Conservation (phyloP, 1,140 invertebrate species). For the Heliconius himera region DNA sequence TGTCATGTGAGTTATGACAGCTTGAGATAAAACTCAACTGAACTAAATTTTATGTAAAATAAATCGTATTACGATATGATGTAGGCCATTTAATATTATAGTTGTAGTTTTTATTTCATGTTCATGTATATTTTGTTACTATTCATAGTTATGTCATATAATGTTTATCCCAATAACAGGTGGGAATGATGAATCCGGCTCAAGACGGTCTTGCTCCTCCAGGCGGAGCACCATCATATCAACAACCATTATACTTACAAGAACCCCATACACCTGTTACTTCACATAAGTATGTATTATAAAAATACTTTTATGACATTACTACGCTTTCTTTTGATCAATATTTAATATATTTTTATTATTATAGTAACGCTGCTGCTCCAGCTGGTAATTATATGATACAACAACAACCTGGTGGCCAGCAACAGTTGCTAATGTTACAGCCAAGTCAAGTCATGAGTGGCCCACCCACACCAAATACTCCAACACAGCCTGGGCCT, state of each 20-base stretch:
- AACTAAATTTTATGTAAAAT: too few relatives aligned
- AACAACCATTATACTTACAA: slow-evolving; percentile 86
- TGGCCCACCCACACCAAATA: slow-evolving; percentile 81
- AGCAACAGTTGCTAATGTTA: slow-evolving; percentile 83
- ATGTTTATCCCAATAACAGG: slow-evolving; percentile 48
- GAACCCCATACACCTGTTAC: slow-evolving; percentile 82
- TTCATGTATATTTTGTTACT: neutral
- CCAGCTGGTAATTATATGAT: slow-evolving; percentile 80
- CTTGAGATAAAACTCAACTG: too few relatives aligned
- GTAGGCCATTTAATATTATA: neutral
- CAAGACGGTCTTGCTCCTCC: slow-evolving; percentile 86
- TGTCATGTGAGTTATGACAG: too few relatives aligned
- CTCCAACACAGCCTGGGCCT: slow-evolving; percentile 79
- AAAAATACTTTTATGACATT: neutral
- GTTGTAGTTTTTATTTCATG: neutral
- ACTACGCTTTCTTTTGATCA: neutral
- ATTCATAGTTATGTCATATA: neutral
- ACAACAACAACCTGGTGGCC: slow-evolving; percentile 84
- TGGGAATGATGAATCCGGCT: slow-evolving; percentile 85
- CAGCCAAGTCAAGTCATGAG: slow-evolving; percentile 84
- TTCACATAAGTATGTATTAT: slow-evolving; percentile 63
- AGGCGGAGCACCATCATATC: slow-evolving; percentile 84
- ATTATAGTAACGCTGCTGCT: slow-evolving; percentile 64
- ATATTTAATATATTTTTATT: neutral
- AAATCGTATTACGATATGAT: too few relatives aligned